These are phyloP conservation scores for Gonioctena quinquepunctata DNA, from an alignment of 1,140 invertebrate genomes.

Conservation along the genomic window DNA sequence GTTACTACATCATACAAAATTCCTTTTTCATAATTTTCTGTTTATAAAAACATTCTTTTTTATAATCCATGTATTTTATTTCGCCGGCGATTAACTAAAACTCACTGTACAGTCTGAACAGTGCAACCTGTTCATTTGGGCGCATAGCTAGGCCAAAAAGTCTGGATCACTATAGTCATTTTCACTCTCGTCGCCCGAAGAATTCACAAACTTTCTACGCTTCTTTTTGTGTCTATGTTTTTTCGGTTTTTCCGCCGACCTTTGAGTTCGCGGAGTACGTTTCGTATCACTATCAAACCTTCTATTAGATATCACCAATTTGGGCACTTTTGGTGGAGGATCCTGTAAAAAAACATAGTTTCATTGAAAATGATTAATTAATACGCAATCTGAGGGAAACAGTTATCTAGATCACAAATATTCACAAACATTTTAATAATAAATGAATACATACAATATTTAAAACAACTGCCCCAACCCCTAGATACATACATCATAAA, in stretches of 20 bases:
- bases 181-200: constrained; percentile 64
- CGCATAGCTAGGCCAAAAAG: constrained; percentile 59
- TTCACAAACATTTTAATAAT: too few species aligned
- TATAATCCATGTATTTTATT: constrained; percentile 32
- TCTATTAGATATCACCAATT: constrained; percentile 54
- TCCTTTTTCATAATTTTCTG: constrained; percentile 6
- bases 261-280: constrained; percentile 62
- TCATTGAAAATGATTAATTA: too few species aligned
- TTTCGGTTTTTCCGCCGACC: constrained; percentile 64
- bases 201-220: constrained; percentile 64
- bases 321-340: constrained; percentile 58
- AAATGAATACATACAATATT: too few species aligned
- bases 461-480: too few species aligned
- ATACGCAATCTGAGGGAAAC: too few species aligned
- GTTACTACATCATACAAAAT: constrained; percentile 25
- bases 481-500: too few species aligned
- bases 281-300: constrained; percentile 59
- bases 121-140: constrained; percentile 4
- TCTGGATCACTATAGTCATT: constrained; percentile 74
- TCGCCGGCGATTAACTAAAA: constrained; percentile 37
- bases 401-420: too few species aligned
- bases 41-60: constrained; percentile 31
- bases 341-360: constrained; percentile 24
- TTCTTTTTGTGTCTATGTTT: constrained; percentile 73
- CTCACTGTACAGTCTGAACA: constrained; percentile 40